Evolutionary conservation across 1,140 invertebrate species (phyloP), one percentile per base, ranked within the genome.

Genomic region (Drosophila navojoa): DNA sequence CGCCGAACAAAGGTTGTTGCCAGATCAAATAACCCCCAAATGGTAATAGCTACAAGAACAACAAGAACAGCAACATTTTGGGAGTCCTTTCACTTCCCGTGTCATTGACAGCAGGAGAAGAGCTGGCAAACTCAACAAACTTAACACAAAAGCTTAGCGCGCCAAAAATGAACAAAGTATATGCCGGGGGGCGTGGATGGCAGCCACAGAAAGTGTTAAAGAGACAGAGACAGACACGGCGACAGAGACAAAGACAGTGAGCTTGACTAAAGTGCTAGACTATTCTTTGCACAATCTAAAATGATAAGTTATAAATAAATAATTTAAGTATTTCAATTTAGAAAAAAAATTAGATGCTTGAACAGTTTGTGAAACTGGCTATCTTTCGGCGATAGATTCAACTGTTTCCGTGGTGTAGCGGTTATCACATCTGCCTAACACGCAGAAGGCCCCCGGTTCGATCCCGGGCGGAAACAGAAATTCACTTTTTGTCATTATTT

Each of bases 381-480:
- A 35, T 66, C 49, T 5, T 7, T 15, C 35, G 9, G 4, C 0
- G 1, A 1, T 5, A 0, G 0, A 0, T 4, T 29, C 81, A 86
- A 29, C 70, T 75, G 91, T 91, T 92, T 91, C 91, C 91, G 91
- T 91, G 91, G 91, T 91, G 91, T 92, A 91, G 91, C 87, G 91
- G 91, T 92, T 92, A 92, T 92, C 91, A 92, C 91, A 91, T 92
- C 91, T 91, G 91, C 91, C 91, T 92, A 91, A 92, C 91, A 92
- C 71, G 81, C 90, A 79, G 91, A 90, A 91, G 90, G 90, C 85
- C 91, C 90, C 91, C 90, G 91, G 91, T 91, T 92, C 91, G 82
- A 90, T 90, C 90, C 90, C 91, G 86, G 91, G 82, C 91, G 91
- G 91, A 92, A 92, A 90, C 90, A 91, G 86, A 35, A 42, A 11